Conservation (phyloP, 2,113 vertebrate genomes). For the Scomber japonicus region DNA sequence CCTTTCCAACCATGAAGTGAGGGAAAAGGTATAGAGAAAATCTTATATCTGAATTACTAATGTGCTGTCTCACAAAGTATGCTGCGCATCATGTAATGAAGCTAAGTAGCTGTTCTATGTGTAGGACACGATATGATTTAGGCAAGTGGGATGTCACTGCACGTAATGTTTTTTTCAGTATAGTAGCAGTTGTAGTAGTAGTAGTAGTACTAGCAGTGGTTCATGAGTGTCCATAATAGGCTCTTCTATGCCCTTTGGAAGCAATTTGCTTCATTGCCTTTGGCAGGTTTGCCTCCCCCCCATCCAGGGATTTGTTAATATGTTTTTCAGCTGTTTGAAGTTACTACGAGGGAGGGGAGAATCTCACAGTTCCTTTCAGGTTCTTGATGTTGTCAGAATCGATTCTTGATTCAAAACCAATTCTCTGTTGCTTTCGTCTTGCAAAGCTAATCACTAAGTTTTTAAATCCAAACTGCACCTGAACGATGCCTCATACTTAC, state of each 20-base stretch:
- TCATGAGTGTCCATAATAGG: background rate
- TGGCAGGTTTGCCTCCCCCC: background rate
- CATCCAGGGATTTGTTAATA: background rate
- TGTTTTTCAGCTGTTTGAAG: background rate
- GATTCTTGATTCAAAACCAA: no score
- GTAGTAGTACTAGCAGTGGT: no score
- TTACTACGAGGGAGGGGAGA: no score
- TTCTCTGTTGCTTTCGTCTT: no score
- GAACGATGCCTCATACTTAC: no score
- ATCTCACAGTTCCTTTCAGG: no score
- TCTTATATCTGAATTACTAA: conserved; percentile 48
- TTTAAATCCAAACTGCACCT: no score
- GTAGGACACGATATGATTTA: background rate
- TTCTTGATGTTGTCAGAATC: no score
- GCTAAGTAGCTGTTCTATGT: conserved; percentile 18
- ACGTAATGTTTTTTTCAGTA: background rate
- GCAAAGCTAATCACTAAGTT: no score
- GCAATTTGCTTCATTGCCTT: background rate
- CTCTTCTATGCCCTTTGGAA: background rate
- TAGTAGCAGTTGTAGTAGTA: no score
- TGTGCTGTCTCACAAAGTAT: conserved; percentile 26
- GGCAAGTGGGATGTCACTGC: background rate
- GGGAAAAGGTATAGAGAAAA: conserved; percentile 20
- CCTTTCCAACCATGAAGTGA: background rate
- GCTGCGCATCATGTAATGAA: conserved; percentile 28